Conservation (phyloP, 2,113 vertebrate species). For the Melanerpes aurifrons region DNA sequence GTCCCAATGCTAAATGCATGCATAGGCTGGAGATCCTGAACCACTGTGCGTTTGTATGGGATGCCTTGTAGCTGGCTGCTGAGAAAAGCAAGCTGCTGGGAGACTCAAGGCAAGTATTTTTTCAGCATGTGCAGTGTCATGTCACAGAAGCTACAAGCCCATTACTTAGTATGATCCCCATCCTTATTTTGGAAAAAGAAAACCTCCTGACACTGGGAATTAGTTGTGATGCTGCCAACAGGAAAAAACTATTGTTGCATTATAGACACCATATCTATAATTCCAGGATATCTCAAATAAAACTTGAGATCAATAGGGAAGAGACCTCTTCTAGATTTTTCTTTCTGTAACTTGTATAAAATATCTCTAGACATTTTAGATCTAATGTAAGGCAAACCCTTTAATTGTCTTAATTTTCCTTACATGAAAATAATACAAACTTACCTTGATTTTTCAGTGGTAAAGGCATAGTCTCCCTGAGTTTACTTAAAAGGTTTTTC, state of each 20-base stretch:
- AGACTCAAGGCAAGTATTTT: neutral
- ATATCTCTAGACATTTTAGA: neutral
- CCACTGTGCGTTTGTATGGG: neutral
- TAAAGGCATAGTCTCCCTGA: conserved; percentile 99
- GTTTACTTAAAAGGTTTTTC: conserved; percentile 99
- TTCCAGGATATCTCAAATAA: neutral
- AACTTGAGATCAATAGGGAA: neutral
- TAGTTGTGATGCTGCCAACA: neutral
- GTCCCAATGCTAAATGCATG: neutral
- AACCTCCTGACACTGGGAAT: neutral
- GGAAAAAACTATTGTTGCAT: neutral
- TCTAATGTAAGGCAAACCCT: neutral
- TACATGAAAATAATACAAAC: conserved; percentile 40
- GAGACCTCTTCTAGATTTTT: neutral
- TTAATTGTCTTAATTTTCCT: neutral
- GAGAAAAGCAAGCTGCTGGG: neutral
- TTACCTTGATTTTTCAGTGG: conserved; percentile 98
- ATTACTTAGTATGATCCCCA: neutral
- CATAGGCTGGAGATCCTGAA: neutral
- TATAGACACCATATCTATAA: neutral
- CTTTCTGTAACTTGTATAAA: neutral
- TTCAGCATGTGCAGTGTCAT: neutral
- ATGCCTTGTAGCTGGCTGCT: neutral
- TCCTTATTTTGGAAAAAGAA: neutral
- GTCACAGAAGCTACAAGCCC: neutral